A percentile compares a stretch with the other conserved stretches of the same genome.
These are phyloP conservation scores for Acheta domesticus DNA, from an alignment of 2,888 invertebrate species.

Conservation along the genomic window DNA sequence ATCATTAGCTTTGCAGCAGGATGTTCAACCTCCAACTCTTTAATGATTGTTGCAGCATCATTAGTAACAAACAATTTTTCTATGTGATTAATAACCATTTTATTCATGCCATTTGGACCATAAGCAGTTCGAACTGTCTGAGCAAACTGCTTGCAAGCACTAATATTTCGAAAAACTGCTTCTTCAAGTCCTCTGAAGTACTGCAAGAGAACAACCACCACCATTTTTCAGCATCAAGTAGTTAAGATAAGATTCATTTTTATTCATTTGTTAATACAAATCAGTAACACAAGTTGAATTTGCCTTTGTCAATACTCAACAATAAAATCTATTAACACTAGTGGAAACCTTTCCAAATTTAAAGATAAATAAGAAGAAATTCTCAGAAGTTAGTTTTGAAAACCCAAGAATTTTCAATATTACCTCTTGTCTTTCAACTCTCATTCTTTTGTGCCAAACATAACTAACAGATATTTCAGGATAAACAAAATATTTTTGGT, in stretches of 20 bases:
- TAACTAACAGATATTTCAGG: too few species aligned
- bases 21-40: constrained; percentile 94
- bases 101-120: constrained; percentile 98
- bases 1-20: constrained; percentile 97
- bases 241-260: constrained; percentile 24
- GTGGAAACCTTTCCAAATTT: too few species aligned
- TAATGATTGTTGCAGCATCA: constrained; percentile 97
- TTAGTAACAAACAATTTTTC: constrained; percentile 98
- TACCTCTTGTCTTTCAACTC: too few species aligned
- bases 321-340: too few species aligned
- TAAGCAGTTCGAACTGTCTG: constrained; percentile 91
- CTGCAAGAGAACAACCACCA: constrained; percentile 46
- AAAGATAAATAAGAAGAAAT: too few species aligned
- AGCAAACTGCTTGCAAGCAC: constrained; percentile 92
- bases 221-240: background rate
- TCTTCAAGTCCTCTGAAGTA: constrained; percentile 91
- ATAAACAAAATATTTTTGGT: too few species aligned
- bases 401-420: too few species aligned
- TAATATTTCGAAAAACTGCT: constrained; percentile 93
- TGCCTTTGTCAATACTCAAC: too few species aligned
- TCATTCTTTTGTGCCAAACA: too few species aligned
- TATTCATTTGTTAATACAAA: background rate
- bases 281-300: too few species aligned
- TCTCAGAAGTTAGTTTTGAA: too few species aligned
- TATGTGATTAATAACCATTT: constrained; percentile 99